Percentiles rank a stretch among this genome's conserved stretches.
Conservation (phyloP, 2,888 invertebrate species). For the Myopa testacea region DNA sequence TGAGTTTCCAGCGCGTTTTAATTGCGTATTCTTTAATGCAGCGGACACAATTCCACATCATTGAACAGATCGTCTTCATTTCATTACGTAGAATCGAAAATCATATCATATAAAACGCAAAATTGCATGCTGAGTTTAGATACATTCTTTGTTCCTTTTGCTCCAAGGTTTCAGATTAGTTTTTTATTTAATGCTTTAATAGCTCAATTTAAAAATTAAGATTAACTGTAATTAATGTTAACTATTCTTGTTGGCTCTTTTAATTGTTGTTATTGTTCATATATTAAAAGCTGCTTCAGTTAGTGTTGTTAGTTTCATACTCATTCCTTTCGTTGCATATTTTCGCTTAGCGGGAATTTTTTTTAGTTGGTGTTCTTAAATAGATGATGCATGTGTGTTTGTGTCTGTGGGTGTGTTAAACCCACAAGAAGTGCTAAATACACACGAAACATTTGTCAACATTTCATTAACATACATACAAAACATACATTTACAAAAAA, state of each 20-base stretch:
- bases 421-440: neutral
- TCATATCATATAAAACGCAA: neutral
- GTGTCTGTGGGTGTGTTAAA: neutral
- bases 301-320: neutral
- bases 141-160: neutral
- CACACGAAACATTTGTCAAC: neutral
- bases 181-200: neutral
- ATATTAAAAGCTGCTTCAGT: neutral
- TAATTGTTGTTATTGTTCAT: neutral
- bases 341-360: conserved; percentile 16
- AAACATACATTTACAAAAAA: neutral
- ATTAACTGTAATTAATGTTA: neutral
- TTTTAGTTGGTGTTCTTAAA: conserved; percentile 5
- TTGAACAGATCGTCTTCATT: conserved; percentile 10
- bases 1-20: conserved; percentile 26
- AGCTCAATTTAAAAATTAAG: neutral
- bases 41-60: neutral
- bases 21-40: neutral
- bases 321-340: neutral
- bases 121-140: neutral
- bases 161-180: neutral
- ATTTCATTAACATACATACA: conserved; percentile 10
- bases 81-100: conserved; percentile 2
- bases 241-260: neutral
- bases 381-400: conserved; percentile 24